Base-by-base conservation (phyloP, 53 echinoderm and acorn worm genomes). In the Zoroaster sp. region DNA sequence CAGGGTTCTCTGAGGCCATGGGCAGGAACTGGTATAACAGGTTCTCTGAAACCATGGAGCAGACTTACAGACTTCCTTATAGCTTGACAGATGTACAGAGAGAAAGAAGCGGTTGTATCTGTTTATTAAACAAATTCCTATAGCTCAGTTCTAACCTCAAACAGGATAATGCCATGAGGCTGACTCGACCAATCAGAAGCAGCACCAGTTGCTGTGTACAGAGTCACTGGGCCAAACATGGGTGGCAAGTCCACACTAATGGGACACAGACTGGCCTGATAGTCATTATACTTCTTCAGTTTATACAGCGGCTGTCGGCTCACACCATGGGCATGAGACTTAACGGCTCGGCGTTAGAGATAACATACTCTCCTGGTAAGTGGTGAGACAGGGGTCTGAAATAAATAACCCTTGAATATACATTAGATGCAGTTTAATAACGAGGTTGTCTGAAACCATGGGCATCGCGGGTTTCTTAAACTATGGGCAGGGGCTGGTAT, bases 181-280 rank as follows among this genome's bases (percentile, higher is more conserved):
- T 40, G 20, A 47, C 69, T 51, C 4, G 71, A 77, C 18, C 65
- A 25, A 65, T 53, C 36, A 3, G 30, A 17, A 42, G 14, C 42
- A 35, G 85, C 44, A 49, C 45, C 20, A 85, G 94, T 40, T 92
- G 74, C 69, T 52, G 94, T n/a, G n/a, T n/a, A 96, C 52, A 76
- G 96, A 46, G 99, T 99, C 10, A 99, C 96, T 0, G 99, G 99
- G 12, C 96, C 99, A 23, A 99, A 99, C 90, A 99, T 99, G 99
- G 99, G 99, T 12, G 99, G 99, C 46, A 99, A 99, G 83, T 96
- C 96, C 2, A 99, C 96, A 43, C 66, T 99, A 88, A 99, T 99
- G 99, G 71, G 99, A 42, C 99, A n/a, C n/a, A 99, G 68, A 90
- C 88, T n/a, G 99, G 96, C 0, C 88, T 99, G 44, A 88, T 99